Evolutionary conservation across 92 coral and sea anemone species (phyloP).

Genomic region (Scolanthus callimorphus): DNA sequence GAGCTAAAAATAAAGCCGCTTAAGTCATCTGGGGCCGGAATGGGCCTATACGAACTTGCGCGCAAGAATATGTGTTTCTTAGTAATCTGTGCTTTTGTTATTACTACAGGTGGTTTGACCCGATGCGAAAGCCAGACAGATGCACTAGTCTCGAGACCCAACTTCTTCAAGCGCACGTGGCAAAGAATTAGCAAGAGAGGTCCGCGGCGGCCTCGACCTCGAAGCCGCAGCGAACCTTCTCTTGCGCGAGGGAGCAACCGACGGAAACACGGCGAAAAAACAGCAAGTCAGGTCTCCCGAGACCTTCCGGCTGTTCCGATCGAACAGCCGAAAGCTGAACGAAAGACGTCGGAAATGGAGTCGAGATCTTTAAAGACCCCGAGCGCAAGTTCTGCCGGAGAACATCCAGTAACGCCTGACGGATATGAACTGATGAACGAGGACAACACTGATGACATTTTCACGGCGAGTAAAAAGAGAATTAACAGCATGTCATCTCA

Average conservation of each 20-base stretch:
- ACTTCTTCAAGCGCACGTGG: constrained; percentile 63
- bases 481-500: constrained; percentile 10
- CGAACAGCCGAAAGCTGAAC: constrained; percentile 1
- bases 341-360: background rate
- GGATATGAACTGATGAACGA: constrained; percentile 61
- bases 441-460: constrained; percentile 21
- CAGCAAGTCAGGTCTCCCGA: background rate
- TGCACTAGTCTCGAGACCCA: constrained; percentile 6
- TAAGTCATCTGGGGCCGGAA: no score
- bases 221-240: constrained; percentile 61
- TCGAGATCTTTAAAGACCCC: background rate
- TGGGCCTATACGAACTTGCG: no score
- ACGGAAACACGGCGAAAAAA: background rate
- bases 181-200: constrained; percentile 47
- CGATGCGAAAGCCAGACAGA: constrained; percentile 23
- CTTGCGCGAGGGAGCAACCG: background rate
- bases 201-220: constrained; percentile 30
- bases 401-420: constrained; percentile 52
- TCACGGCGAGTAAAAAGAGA: constrained; percentile 8
- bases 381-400: constrained; percentile 19
- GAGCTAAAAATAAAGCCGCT: no score
- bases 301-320: background rate
- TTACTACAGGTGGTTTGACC: no score
- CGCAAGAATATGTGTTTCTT: background rate
- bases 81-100: no score